Conservation (phyloP, 2,113 vertebrate genomes). For the Gallinago jamesoni region DNA sequence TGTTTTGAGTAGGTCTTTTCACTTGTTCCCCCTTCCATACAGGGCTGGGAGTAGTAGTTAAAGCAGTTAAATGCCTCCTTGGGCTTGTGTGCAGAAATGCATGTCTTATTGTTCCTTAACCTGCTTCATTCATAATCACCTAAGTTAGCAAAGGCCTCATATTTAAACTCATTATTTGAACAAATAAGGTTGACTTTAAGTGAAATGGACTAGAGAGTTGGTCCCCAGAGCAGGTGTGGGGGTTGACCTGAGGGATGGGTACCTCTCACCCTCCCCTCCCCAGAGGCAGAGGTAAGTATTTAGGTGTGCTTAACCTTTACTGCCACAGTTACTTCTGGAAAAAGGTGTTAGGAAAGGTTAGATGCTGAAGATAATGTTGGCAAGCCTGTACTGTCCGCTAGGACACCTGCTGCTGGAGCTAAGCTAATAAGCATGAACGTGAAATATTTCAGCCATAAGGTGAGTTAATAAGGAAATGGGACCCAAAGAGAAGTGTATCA, state of each 20-base stretch:
- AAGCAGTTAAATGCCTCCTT: not conserved
- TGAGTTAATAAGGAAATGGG: not conserved
- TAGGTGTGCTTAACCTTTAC: slow-evolving; percentile 27
- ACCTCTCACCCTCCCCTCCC: not conserved
- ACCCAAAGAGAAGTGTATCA: not conserved
- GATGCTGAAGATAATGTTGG: not conserved
- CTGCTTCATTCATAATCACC: not conserved
- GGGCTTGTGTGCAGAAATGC: not conserved
- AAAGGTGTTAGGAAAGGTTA: not conserved
- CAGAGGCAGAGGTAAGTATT: not conserved
- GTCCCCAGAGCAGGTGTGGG: not conserved
- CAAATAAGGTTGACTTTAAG: not conserved
- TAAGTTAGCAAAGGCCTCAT: not conserved
- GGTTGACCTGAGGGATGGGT: not conserved
- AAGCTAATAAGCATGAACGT: not conserved
- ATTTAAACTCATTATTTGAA: not conserved
- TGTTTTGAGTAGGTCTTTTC: not conserved
- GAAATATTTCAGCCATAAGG: not conserved
- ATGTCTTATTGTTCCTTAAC: not conserved
- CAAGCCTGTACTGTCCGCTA: not conserved
- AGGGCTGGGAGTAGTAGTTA: not conserved
- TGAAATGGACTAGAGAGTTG: not conserved
- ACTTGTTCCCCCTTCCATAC: not conserved
- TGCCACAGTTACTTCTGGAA: not conserved
- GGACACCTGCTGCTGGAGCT: not conserved